Percentiles rank a stretch among this genome's conserved stretches.
Evolutionary conservation across 2,113 vertebrate genomes (phyloP).

Genomic region (Puntigrus tetrazona): DNA sequence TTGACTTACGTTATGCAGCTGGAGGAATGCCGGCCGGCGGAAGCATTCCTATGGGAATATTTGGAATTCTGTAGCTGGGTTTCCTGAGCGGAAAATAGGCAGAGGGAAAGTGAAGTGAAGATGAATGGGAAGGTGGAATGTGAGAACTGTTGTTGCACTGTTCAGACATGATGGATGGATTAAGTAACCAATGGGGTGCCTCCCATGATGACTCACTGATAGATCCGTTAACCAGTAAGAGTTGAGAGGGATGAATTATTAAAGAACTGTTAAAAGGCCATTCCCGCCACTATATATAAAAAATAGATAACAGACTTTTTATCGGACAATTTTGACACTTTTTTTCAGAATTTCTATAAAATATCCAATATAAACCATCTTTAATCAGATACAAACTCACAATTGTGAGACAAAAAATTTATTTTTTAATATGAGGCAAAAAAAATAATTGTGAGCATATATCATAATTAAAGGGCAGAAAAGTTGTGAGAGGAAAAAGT

Average conservation of each 20-base stretch:
- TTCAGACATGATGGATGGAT: conserved; percentile 32
- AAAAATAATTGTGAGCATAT: no score
- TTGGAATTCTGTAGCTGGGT: conserved; percentile 58
- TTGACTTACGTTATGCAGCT: conserved; percentile 57
- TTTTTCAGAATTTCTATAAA: no score
- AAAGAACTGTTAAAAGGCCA: not conserved
- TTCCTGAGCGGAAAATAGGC: conserved; percentile 59
- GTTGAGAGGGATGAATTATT: not conserved
- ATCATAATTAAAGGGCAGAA: no score
- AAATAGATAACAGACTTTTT: no score
- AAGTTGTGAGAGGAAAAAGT: no score
- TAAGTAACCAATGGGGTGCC: conserved; percentile 18
- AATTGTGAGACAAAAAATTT: no score
- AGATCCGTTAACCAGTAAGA: not conserved
- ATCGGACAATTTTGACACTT: no score
- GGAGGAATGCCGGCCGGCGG: not conserved
- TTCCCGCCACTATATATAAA: no score
- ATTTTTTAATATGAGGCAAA: no score
- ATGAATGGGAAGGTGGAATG: conserved; percentile 35
- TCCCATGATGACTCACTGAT: conserved; percentile 5
- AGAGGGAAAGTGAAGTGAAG: conserved; percentile 41
- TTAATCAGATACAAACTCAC: no score
- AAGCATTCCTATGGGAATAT: conserved; percentile 54
- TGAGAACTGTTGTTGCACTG: conserved; percentile 39
- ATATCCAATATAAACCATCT: no score